phyloP scores from a whole-genome alignment of 2,113 vertebrate species.

The Brachyhypopomus gauderio region DNA sequence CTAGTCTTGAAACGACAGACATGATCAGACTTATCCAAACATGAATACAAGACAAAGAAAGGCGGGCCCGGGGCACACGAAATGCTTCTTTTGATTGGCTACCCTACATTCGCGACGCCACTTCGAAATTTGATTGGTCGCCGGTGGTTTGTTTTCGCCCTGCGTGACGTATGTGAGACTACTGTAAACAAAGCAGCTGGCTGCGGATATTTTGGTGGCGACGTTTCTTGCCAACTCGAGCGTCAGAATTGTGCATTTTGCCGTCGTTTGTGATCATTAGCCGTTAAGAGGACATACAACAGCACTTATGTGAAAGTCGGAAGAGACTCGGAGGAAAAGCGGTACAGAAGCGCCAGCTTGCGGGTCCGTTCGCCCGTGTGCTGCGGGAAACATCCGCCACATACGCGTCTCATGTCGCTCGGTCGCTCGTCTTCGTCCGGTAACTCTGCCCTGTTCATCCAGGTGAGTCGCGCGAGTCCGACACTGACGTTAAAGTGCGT shows the following conservation, averaged over 20 bases:
- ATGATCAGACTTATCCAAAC: neutral
- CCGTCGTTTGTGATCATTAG: neutral
- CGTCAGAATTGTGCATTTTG: neutral
- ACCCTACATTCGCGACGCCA: slow-evolving; percentile 61
- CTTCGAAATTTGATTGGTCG: slow-evolving; percentile 63
- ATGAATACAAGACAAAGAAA: neutral
- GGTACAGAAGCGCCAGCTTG: neutral
- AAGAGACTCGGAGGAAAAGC: neutral
- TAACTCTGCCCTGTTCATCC: too few relatives aligned
- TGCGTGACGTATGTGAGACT: slow-evolving; percentile 58
- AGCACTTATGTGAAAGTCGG: too few relatives aligned
- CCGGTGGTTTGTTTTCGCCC: slow-evolving; percentile 65
- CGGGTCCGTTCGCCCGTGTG: slow-evolving; percentile 33
- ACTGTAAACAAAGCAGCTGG: slow-evolving; percentile 71
- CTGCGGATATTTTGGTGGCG: neutral
- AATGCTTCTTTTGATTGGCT: slow-evolving; percentile 64
- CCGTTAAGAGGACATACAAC: neutral
- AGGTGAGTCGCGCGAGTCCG: too few relatives aligned
- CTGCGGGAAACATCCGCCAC: neutral
- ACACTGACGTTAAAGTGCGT: too few relatives aligned
- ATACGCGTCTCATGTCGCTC: too few relatives aligned
- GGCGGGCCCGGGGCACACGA: slow-evolving; percentile 14
- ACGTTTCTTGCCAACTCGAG: neutral
- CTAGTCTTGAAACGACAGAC: neutral
- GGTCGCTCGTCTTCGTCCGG: too few relatives aligned